phyloP scores from a whole-genome alignment of 1,140 invertebrate species.

The Kradibia gibbosae region DNA sequence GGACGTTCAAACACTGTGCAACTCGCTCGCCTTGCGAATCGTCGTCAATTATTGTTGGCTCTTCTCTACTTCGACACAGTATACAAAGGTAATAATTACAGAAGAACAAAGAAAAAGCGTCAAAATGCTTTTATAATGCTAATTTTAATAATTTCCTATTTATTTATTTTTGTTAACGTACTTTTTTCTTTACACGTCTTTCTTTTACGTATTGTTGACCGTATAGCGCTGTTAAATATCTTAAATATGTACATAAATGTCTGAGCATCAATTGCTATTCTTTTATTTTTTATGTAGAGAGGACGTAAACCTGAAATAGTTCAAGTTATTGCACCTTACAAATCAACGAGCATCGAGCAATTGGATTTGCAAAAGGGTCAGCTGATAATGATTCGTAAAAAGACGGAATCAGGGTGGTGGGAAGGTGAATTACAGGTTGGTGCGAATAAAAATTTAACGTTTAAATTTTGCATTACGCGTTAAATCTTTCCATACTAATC shows the following conservation, averaged over 20 bases:
- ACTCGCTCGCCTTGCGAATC: not conserved
- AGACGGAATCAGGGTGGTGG: conserved; percentile 98
- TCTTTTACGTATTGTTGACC: not conserved
- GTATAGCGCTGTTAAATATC: not conserved
- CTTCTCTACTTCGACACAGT: conserved; percentile 35
- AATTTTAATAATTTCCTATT: conserved; percentile 1
- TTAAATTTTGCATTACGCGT: not conserved
- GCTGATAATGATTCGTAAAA: conserved; percentile 95
- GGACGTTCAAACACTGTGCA: conserved; percentile 14
- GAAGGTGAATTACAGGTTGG: conserved; percentile 95
- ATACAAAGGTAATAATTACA: conserved; percentile 46
- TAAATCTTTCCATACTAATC: not conserved
- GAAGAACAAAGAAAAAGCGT: not conserved
- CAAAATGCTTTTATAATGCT: conserved; percentile 5
- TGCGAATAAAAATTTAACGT: not conserved
- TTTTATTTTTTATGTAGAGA: conserved; percentile 57
- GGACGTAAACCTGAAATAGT: conserved; percentile 90
- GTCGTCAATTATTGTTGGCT: conserved; percentile 36
- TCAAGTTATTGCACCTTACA: conserved; percentile 90
- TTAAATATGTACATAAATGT: conserved; percentile 10
- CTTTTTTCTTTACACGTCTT: conserved; percentile 22
- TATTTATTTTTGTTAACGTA: not conserved
- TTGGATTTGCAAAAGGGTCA: conserved; percentile 93
- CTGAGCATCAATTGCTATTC: not conserved
- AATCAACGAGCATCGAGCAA: conserved; percentile 91